phyloP scores from a whole-genome alignment of 1,140 invertebrate genomes.

The Asobara japonica region DNA sequence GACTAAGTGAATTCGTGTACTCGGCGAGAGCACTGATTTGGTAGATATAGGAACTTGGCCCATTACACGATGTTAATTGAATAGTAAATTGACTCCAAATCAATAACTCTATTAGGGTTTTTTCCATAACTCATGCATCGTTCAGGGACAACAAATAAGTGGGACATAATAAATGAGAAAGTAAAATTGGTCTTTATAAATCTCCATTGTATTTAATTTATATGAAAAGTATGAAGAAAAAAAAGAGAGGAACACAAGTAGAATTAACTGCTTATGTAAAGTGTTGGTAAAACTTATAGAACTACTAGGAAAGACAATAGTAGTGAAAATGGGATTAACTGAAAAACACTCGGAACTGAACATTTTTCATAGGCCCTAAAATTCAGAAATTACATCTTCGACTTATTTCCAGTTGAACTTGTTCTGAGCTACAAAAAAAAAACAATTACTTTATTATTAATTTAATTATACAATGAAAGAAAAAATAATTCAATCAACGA shows the following conservation, averaged over 20 bases:
- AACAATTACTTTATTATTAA: conserved; percentile 35
- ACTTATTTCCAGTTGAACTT: conserved; percentile 22
- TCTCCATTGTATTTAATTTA: conserved; percentile 12
- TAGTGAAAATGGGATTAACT: too few species aligned
- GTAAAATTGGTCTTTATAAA: conserved; percentile 28
- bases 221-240: not conserved
- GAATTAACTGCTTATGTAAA: not conserved
- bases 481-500: not conserved
- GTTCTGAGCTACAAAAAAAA: conserved; percentile 30
- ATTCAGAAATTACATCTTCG: not conserved
- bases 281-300: not conserved
- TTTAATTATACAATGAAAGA: not conserved
- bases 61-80: not conserved
- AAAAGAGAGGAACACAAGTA: not conserved
- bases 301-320: too few species aligned
- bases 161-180: conserved; percentile 14
- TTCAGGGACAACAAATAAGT: conserved; percentile 39
- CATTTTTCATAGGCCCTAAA: not conserved
- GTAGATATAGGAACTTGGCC: not conserved
- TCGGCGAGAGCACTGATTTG: not conserved
- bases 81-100: not conserved
- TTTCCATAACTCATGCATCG: conserved; percentile 43
- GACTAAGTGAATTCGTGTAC: not conserved
- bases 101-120: conserved; percentile 13
- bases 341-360: not conserved